A percentile compares a stretch with the other conserved stretches of the same genome.
Evolutionary conservation across 2,888 invertebrate genomes (phyloP).

Genomic region (Rhorus exstirpatorius): DNA sequence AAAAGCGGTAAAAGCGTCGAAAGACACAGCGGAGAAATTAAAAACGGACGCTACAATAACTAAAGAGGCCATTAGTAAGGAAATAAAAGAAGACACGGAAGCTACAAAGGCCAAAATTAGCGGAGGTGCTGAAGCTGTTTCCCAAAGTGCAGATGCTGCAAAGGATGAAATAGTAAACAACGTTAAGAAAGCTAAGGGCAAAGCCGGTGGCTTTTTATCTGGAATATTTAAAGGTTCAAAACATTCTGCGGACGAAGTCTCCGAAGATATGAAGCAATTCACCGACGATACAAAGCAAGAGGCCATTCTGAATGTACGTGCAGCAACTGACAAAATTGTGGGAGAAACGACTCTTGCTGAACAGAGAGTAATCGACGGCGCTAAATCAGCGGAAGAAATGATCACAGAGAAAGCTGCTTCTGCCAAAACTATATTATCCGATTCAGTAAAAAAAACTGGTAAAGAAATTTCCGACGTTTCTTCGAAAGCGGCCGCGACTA

Average conservation of each 20-base stretch:
- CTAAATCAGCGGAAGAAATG: slow-evolving; percentile 87
- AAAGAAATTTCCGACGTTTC: slow-evolving; percentile 85
- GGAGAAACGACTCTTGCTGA: slow-evolving; percentile 55
- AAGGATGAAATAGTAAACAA: slow-evolving; percentile 71
- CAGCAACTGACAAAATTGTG: slow-evolving; percentile 30
- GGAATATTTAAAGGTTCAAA: slow-evolving; percentile 73
- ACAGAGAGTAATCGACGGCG: slow-evolving; percentile 87
- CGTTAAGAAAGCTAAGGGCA: slow-evolving; percentile 71
- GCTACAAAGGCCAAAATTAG: slow-evolving; percentile 58
- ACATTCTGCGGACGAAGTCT: slow-evolving; percentile 84
- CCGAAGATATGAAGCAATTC: slow-evolving; percentile 72
- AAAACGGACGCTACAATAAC: slow-evolving; percentile 50
- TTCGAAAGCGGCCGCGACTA: slow-evolving; percentile 84
- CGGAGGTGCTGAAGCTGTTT: slow-evolving; percentile 62
- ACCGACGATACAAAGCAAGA: slow-evolving; percentile 73
- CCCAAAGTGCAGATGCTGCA: slow-evolving; percentile 81
- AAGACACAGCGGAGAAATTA: slow-evolving; percentile 66
- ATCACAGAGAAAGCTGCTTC: slow-evolving; percentile 80
- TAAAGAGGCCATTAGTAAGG: slow-evolving; percentile 61
- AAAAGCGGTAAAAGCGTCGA: slow-evolving; percentile 37
- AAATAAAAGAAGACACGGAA: slow-evolving; percentile 61
- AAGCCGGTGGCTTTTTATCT: slow-evolving; percentile 72
- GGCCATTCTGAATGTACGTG: slow-evolving; percentile 17
- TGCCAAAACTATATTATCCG: slow-evolving; percentile 73
- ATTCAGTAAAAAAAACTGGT: slow-evolving; percentile 86